Conservation (phyloP, 2,797 vertebrate genomes). For the Atherinosoma microstoma region DNA sequence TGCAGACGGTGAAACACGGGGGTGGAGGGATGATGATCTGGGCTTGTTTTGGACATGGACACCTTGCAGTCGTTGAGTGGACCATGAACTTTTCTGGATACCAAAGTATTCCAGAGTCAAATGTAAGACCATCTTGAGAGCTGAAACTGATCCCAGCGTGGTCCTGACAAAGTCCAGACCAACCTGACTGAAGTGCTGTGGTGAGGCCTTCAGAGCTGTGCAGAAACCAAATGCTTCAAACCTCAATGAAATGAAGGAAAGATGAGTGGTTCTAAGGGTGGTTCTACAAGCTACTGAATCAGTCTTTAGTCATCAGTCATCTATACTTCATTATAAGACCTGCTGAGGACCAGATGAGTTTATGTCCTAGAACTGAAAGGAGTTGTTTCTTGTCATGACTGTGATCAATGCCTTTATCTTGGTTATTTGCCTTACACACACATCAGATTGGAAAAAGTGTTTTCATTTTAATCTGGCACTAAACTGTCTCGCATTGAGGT, state of each 20-base stretch:
- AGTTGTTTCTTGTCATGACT: neutral
- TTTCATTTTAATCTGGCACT: neutral
- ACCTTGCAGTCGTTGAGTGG: too few species aligned
- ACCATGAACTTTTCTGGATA: too few species aligned
- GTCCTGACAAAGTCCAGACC: neutral
- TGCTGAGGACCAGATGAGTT: neutral
- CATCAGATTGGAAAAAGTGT: neutral
- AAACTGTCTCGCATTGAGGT: neutral
- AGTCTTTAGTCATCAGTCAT: too few species aligned
- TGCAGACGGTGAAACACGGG: too few species aligned
- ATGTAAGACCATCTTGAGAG: too few species aligned
- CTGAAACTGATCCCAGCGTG: too few species aligned
- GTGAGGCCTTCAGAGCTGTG: too few species aligned
- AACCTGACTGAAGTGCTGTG: neutral
- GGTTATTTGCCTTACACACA: neutral
- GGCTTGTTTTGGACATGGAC: too few species aligned
- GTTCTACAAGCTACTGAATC: neutral
- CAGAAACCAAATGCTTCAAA: too few species aligned
- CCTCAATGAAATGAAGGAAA: too few species aligned
- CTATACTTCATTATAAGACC: neutral
- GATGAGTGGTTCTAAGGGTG: neutral
- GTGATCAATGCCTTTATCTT: neutral
- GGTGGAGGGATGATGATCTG: too few species aligned
- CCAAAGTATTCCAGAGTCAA: too few species aligned
- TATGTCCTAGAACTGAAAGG: neutral